These are phyloP conservation scores for Hippotragus niger DNA, from an alignment of 2,113 vertebrate species.

Conservation along the genomic window DNA sequence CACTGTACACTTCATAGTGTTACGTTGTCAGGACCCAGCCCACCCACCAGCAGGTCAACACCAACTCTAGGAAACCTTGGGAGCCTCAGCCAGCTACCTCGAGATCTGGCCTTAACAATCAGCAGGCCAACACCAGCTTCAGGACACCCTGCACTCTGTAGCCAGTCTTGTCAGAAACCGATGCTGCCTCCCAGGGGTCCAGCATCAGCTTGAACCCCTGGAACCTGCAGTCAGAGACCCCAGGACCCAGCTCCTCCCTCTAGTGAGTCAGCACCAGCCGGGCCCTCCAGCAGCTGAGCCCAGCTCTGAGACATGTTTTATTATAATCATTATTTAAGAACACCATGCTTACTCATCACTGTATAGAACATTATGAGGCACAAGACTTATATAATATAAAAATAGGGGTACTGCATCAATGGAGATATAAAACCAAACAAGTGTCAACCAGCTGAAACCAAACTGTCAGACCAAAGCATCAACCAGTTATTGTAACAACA, in stretches of 20 bases:
- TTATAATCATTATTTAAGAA: neutral
- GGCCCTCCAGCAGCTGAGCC: neutral
- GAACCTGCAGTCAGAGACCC: neutral
- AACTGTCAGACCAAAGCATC: neutral
- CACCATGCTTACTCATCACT: neutral
- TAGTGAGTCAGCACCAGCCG: neutral
- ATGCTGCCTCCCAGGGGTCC: neutral
- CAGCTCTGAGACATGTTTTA: neutral
- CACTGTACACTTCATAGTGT: rapidly evolving
- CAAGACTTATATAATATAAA: neutral
- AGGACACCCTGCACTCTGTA: neutral
- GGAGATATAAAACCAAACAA: neutral
- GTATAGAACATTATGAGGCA: neutral
- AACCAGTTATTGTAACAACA: neutral
- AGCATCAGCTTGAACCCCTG: neutral
- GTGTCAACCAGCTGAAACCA: neutral
- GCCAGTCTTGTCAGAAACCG: neutral
- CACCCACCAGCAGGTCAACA: neutral
- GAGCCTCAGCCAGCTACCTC: neutral
- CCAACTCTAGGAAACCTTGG: neutral
- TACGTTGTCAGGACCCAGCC: neutral
- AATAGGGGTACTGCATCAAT: neutral
- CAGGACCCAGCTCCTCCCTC: rapidly evolving
- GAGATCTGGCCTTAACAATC: neutral
- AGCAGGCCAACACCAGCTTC: neutral